Evolutionary conservation across 2,113 vertebrate species (phyloP).

Genomic region (Promerops cafer): DNA sequence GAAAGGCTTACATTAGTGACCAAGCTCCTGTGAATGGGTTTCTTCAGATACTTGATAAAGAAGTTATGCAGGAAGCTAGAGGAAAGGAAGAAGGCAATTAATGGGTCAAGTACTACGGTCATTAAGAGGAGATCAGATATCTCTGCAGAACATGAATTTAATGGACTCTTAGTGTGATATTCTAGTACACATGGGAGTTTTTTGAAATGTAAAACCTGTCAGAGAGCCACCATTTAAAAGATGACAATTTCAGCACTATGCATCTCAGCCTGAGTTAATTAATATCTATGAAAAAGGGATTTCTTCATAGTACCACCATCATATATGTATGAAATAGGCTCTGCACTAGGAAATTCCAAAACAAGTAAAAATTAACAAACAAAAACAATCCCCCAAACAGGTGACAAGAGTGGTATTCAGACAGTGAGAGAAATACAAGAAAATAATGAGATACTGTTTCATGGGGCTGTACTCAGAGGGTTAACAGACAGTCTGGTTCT

Average conservation of each 20-base stretch:
- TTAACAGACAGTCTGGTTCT: background rate
- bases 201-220: background rate
- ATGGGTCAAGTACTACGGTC: background rate
- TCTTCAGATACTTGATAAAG: constrained; percentile 69
- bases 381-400: background rate
- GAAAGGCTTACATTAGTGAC: constrained; percentile 64
- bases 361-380: background rate
- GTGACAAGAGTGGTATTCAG: background rate
- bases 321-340: background rate
- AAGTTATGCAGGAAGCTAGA: constrained; percentile 66
- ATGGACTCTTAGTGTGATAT: background rate
- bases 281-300: background rate
- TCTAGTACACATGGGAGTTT: background rate
- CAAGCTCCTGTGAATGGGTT: constrained; percentile 64
- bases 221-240: background rate
- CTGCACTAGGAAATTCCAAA: background rate
- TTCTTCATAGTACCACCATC: background rate
- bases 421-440: background rate
- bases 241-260: background rate
- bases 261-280: background rate
- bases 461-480: background rate
- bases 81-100: background rate
- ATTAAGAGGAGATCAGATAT: background rate
- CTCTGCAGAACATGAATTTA: background rate
- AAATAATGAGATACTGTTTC: background rate